Conservation (phyloP, 1,140 invertebrate species). For the Campoletis sonorensis region DNA sequence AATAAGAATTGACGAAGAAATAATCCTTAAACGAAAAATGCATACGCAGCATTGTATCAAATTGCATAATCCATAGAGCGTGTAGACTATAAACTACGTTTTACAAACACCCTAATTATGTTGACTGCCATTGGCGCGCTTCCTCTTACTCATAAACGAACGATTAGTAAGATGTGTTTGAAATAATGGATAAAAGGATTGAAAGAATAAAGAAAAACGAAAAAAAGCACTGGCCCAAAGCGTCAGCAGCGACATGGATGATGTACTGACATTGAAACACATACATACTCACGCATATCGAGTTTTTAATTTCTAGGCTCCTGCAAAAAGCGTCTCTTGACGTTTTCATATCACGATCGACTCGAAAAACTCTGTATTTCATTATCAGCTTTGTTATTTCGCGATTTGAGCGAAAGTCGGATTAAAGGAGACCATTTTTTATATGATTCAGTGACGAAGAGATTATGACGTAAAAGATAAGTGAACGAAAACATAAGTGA, state of each 20-base stretch:
- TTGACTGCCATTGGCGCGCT: slow-evolving; percentile 72
- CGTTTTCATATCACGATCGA: slow-evolving; percentile 6
- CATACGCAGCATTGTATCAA: slow-evolving; percentile 74
- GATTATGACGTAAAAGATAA: background rate
- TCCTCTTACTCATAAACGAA: slow-evolving; percentile 56
- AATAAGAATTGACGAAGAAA: slow-evolving; percentile 36
- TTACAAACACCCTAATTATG: slow-evolving; percentile 61
- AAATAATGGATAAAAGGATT: no score
- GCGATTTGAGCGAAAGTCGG: background rate
- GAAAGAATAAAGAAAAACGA: no score
- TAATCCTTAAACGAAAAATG: slow-evolving; percentile 65
- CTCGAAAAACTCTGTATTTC: background rate
- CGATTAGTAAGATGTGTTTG: background rate
- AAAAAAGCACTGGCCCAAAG: background rate
- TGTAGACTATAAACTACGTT: slow-evolving; percentile 62
- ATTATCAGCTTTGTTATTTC: slow-evolving; percentile 34
- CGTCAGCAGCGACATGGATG: background rate
- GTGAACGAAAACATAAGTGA: background rate
- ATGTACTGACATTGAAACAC: background rate
- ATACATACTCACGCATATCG: slow-evolving; percentile 7
- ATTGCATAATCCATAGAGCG: slow-evolving; percentile 72
- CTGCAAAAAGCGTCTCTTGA: background rate
- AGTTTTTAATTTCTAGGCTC: background rate
- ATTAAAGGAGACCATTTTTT: slow-evolving; percentile 6
- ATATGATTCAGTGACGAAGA: slow-evolving; percentile 16